Conservation (phyloP, 1,140 invertebrate genomes). For the Aleiodes sp. region DNA sequence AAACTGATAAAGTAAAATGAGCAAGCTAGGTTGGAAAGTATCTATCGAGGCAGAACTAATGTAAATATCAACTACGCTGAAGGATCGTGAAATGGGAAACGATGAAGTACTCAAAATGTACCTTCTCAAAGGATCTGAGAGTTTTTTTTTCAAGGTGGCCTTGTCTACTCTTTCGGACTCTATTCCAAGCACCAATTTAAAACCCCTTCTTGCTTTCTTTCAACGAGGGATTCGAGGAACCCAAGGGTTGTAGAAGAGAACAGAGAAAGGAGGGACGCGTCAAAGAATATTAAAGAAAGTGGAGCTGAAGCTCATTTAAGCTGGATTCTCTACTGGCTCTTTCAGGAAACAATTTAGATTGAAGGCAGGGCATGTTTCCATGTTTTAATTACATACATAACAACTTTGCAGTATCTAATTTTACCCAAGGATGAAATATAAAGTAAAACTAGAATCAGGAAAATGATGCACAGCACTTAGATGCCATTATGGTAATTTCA, state of each 20-base stretch:
- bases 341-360: background rate
- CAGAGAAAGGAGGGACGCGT: background rate
- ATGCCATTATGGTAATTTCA: slow-evolving; percentile 35
- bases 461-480: slow-evolving; percentile 4
- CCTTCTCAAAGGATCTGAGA: background rate
- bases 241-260: background rate
- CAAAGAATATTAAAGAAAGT: slow-evolving; percentile 7
- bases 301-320: background rate
- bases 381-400: slow-evolving; percentile 9
- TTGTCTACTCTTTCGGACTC: background rate
- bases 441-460: background rate
- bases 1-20: too few relatives aligned
- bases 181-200: background rate
- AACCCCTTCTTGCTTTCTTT: background rate
- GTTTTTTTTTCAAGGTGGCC: background rate
- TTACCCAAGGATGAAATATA: background rate
- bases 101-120: background rate
- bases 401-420: background rate
- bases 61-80: background rate
- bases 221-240: background rate
- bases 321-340: background rate
- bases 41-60: background rate
- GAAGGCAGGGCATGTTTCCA: background rate
- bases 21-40: too few relatives aligned
- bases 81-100: background rate